Conservation (phyloP, 2,888 invertebrate genomes). For the Drepana falcataria region DNA sequence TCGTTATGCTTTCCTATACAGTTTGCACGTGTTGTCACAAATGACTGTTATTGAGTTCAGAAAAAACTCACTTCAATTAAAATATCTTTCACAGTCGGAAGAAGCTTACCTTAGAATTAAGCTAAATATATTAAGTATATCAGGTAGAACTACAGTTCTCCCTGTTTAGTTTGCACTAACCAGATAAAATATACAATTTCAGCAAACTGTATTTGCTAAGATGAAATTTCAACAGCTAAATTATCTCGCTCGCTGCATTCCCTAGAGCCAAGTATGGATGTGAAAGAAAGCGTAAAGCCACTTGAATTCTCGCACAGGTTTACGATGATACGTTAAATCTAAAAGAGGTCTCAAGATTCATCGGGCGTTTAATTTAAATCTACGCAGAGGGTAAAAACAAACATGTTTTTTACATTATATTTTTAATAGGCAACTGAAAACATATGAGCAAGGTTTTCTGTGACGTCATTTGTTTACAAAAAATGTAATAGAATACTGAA, state of each 20-base stretch:
- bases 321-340: conserved; percentile 36
- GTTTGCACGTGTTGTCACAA: too few species aligned
- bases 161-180: too few species aligned
- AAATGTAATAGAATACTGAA: too few species aligned
- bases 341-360: conserved; percentile 24
- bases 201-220: not conserved
- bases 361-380: conserved; percentile 15
- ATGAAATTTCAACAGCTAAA: conserved; percentile 20
- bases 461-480: too few species aligned
- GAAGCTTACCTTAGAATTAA: too few species aligned
- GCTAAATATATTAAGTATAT: too few species aligned
- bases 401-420: not conserved
- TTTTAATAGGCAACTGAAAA: not conserved
- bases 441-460: not conserved
- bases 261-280: conserved; percentile 29
- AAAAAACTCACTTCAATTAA: too few species aligned
- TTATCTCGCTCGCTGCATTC: conserved; percentile 10
- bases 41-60: too few species aligned
- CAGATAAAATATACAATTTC: not conserved
- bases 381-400: conserved; percentile 4
- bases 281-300: conserved; percentile 39
- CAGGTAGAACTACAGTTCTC: too few species aligned
- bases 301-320: conserved; percentile 39
- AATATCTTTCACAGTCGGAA: too few species aligned
- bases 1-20: too few species aligned